Percentiles rank a stretch among this genome's conserved stretches.
Conservation (phyloP, 2,797 vertebrate species). For the Oreochromis mossambicus region DNA sequence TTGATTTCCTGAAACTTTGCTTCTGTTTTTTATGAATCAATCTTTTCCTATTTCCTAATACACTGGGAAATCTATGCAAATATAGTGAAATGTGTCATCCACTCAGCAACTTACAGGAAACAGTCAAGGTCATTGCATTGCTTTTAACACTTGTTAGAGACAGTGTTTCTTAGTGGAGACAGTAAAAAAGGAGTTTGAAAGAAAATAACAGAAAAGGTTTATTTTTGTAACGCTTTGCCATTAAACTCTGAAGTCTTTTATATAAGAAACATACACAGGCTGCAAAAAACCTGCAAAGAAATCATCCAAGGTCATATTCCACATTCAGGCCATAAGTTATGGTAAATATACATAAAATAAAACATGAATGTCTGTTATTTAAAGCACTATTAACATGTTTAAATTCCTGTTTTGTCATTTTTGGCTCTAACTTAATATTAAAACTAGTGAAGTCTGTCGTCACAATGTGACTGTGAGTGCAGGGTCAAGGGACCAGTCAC, state of each 20-base stretch:
- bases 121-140: background rate
- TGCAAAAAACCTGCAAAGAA: accelerated
- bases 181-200: background rate
- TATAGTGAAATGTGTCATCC: background rate
- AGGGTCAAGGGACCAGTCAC: background rate
- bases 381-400: background rate
- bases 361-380: background rate
- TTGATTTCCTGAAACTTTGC: background rate
- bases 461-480: background rate
- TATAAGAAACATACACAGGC: background rate
- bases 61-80: background rate
- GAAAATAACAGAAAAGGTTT: background rate
- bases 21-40: too few species aligned
- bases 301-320: accelerated
- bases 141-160: background rate
- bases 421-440: background rate
- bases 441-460: background rate
- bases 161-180: background rate
- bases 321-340: background rate
- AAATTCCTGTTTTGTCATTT: background rate
- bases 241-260: background rate
- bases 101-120: background rate
- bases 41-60: background rate
- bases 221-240: background rate
- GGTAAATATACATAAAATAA: background rate